Percentiles rank a stretch among this genome's conserved stretches.
Evolutionary conservation across 2,888 invertebrate genomes (phyloP).

Genomic region (Lepas anatifera): DNA sequence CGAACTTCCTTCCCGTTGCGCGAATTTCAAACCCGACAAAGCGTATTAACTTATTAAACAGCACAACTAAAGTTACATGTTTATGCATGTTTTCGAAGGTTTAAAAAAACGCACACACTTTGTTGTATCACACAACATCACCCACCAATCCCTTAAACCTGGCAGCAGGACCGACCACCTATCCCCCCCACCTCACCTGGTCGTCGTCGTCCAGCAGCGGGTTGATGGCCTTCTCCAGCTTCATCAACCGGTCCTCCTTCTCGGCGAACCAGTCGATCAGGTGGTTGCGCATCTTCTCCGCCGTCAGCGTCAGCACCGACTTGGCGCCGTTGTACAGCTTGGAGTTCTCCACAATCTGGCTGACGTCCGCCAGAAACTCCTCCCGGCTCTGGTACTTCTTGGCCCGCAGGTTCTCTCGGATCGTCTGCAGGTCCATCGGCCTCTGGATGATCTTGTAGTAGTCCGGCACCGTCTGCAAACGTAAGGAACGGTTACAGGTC

Average conservation of each 20-base stretch:
- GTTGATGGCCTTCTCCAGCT: slow-evolving; percentile 95
- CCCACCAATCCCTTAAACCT: too few species aligned
- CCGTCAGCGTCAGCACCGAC: slow-evolving; percentile 70
- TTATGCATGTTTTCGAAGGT: too few species aligned
- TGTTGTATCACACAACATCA: too few species aligned
- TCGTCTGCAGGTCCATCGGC: slow-evolving; percentile 96
- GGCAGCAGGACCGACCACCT: too few species aligned
- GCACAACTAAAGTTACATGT: too few species aligned
- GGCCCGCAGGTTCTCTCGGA: slow-evolving; percentile 74
- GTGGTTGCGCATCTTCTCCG: slow-evolving; percentile 73
- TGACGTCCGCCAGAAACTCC: slow-evolving; percentile 87
- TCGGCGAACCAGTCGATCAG: slow-evolving; percentile 79
- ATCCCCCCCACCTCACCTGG: too few species aligned
- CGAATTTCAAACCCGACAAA: too few species aligned
- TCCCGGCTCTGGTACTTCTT: slow-evolving; percentile 91
- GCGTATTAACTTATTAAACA: too few species aligned
- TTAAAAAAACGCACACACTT: too few species aligned
- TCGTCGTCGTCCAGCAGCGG: slow-evolving; percentile 94
- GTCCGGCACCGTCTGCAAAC: slow-evolving; percentile 64
- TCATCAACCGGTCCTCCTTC: slow-evolving; percentile 88
- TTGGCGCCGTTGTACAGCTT: slow-evolving; percentile 79
- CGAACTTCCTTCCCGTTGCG: too few species aligned
- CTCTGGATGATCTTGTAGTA: slow-evolving; percentile 82
- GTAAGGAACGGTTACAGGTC: slow-evolving; percentile 5
- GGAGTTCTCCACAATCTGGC: slow-evolving; percentile 93